Evolutionary conservation across 2,888 invertebrate genomes (phyloP).

Genomic region (Thecocarcelia acutangulata): DNA sequence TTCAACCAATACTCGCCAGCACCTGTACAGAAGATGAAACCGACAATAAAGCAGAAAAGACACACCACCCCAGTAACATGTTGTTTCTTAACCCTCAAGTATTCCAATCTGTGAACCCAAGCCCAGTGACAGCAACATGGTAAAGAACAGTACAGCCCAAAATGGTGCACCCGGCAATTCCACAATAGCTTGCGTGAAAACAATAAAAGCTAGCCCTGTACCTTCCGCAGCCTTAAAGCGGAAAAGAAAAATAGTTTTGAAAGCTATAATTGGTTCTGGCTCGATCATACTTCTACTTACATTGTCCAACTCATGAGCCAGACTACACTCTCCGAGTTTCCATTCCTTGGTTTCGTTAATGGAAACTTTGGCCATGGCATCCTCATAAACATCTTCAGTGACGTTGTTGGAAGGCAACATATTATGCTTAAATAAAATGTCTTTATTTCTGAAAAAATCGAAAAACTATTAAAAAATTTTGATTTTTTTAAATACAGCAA

Average conservation of each 20-base stretch:
- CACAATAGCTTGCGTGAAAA: conserved; percentile 98
- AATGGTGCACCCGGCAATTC: conserved; percentile 96
- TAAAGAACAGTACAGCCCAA: conserved; percentile 97
- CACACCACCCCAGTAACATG: conserved; percentile 93
- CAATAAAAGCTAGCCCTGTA: conserved; percentile 96
- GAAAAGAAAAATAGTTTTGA: background rate
- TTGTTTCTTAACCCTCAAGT: conserved; percentile 95
- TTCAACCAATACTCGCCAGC: conserved; percentile 98
- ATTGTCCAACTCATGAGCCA: conserved; percentile 88
- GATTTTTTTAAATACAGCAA: conserved; percentile 45
- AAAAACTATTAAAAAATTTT: conserved; percentile 53
- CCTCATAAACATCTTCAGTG: conserved; percentile 83
- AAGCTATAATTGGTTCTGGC: background rate
- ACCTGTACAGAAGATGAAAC: conserved; percentile 94
- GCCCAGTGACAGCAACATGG: conserved; percentile 96
- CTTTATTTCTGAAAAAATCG: conserved; percentile 82
- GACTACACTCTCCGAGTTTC: conserved; percentile 86
- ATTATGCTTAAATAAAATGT: conserved; percentile 79
- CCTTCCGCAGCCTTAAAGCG: conserved; percentile 92
- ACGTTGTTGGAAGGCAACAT: conserved; percentile 81
- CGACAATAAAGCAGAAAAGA: conserved; percentile 91
- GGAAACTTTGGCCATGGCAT: conserved; percentile 79
- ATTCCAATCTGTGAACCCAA: conserved; percentile 98
- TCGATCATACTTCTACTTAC: conserved; percentile 81
- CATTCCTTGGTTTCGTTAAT: conserved; percentile 76